Evolutionary conservation across 2,113 vertebrate genomes (phyloP).

Genomic region (Silurus glanis): DNA sequence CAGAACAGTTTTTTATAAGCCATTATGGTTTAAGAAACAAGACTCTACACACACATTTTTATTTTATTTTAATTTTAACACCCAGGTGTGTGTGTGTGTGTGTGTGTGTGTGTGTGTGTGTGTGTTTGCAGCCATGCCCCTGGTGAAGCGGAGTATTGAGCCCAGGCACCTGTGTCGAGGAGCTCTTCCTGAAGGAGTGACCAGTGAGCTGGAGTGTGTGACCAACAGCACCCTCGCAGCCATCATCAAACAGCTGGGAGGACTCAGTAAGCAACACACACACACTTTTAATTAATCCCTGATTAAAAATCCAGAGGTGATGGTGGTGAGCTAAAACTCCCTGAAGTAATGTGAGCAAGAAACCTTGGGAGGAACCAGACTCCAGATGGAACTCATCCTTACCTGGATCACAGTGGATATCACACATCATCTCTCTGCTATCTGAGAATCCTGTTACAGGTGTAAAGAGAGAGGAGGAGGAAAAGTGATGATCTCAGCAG

Average conservation of each 20-base stretch:
- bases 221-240: constrained; percentile 85
- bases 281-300: background rate
- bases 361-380: background rate
- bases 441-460: background rate
- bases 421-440: background rate
- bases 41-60: background rate
- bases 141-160: constrained; percentile 80
- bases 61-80: background rate
- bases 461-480: background rate
- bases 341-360: background rate
- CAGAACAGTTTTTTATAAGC: background rate
- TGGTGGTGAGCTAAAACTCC: background rate
- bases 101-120: constrained; percentile 35
- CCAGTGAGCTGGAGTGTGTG: constrained; percentile 82
- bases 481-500: background rate
- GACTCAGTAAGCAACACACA: constrained; percentile 76
- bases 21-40: background rate
- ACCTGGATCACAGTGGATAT: background rate
- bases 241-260: constrained; percentile 85
- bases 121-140: constrained; percentile 69
- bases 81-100: constrained; percentile 26
- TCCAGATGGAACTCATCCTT: background rate
- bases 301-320: background rate
- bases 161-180: constrained; percentile 80
- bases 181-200: constrained; percentile 77